Percentiles rank a stretch among this genome's conserved stretches.
Evolutionary conservation across 2,113 vertebrate species (phyloP).

Genomic region (Trematocara macrostoma): DNA sequence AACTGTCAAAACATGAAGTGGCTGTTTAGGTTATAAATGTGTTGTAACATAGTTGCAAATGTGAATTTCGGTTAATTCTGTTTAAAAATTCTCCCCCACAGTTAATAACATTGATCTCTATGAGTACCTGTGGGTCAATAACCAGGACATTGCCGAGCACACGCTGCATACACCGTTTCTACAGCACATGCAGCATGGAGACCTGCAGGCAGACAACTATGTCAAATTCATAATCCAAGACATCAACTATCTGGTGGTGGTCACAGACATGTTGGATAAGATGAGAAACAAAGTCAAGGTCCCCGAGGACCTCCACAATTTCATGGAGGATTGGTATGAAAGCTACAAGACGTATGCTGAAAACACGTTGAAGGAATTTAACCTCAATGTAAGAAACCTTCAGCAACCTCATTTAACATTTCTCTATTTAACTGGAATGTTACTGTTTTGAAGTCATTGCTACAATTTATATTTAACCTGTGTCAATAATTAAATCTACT

Average conservation of each 20-base stretch:
- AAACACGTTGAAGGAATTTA: neutral
- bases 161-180: neutral
- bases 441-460: neutral
- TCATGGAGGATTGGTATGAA: accelerated
- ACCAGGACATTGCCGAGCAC: neutral
- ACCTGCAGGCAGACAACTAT: neutral
- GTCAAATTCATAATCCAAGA: neutral
- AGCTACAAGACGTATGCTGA: neutral
- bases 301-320: neutral
- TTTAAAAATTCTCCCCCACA: neutral
- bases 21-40: neutral
- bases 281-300: neutral
- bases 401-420: neutral
- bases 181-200: neutral
- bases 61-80: neutral
- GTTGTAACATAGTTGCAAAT: neutral
- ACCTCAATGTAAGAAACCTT: neutral
- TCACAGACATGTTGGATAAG: neutral
- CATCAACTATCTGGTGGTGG: neutral
- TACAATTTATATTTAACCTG: neutral
- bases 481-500: neutral
- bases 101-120: neutral
- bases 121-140: neutral
- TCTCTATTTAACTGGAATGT: neutral
- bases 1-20: neutral